Percentiles rank a stretch among this genome's conserved stretches.
These are phyloP conservation scores for Acrobasis suavella DNA, from an alignment of 2,888 invertebrate genomes.

Conservation along the genomic window DNA sequence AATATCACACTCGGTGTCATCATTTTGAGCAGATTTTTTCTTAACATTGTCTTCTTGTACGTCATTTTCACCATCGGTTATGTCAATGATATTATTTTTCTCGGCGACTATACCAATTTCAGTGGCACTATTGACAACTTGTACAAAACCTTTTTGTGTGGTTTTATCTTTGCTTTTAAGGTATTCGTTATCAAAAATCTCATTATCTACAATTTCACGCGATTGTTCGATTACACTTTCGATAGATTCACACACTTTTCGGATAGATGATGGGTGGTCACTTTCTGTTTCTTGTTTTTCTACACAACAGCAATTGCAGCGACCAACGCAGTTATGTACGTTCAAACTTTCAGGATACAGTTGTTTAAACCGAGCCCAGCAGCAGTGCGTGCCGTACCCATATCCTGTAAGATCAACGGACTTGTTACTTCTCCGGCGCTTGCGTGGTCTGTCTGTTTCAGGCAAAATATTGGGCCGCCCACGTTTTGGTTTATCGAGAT, in stretches of 20 bases:
- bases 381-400: constrained; percentile 5
- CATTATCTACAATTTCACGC: constrained; percentile 10
- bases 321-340: neutral
- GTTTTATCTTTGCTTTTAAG: neutral
- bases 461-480: neutral
- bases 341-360: neutral
- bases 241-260: constrained; percentile 32
- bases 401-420: neutral
- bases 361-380: constrained; percentile 4
- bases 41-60: neutral
- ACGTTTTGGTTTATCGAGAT: neutral
- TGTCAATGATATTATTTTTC: neutral
- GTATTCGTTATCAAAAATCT: neutral
- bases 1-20: neutral
- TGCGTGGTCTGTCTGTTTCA: neutral
- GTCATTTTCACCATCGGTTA: neutral
- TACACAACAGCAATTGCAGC: constrained; percentile 1
- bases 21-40: neutral
- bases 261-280: constrained; percentile 18
- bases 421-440: neutral
- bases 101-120: neutral
- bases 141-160: neutral
- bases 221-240: constrained; percentile 34
- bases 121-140: neutral
- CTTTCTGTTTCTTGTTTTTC: neutral